These are phyloP conservation scores for Tetranychus piercei DNA, from an alignment of 2,888 invertebrate genomes.

Conservation along the genomic window DNA sequence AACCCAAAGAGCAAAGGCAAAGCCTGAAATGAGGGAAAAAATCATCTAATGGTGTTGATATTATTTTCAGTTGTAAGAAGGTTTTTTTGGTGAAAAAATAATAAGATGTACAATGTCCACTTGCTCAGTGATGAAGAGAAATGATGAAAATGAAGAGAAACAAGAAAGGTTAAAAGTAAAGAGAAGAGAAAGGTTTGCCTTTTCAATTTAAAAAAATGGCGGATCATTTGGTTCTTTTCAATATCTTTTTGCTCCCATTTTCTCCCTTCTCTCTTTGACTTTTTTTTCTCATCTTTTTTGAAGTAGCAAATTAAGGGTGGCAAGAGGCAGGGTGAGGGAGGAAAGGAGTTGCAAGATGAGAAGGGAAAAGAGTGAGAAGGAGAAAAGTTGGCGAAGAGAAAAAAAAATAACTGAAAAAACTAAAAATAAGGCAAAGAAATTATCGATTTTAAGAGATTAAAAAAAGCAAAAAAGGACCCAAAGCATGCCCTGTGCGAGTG, in stretches of 20 bases:
- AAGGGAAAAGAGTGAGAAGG: not conserved
- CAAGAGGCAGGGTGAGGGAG: not conserved
- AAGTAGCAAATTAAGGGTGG: not conserved
- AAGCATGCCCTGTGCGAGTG: not conserved
- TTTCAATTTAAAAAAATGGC: not conserved
- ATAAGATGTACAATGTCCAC: not conserved
- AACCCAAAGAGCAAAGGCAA: not conserved
- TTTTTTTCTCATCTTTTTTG: not conserved
- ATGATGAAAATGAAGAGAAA: slow-evolving; percentile 3
- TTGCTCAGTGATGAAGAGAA: not conserved
- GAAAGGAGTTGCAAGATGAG: not conserved
- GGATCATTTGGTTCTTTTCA: not conserved
- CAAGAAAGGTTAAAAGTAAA: not conserved
- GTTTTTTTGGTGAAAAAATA: not conserved
- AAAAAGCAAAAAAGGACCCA: not conserved
- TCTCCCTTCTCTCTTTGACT: not conserved
- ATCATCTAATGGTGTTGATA: not conserved
- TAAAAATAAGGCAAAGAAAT: not conserved
- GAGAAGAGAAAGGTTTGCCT: not conserved
- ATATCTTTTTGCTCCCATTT: not conserved
- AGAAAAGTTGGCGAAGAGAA: not conserved
- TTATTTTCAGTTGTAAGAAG: not conserved
- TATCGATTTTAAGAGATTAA: not conserved
- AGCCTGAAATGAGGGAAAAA: not conserved
- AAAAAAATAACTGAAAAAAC: not conserved